A percentile compares a stretch with the other conserved stretches of the same genome.
Conservation (phyloP, 1,140 invertebrate species). For the Drosophila truncata region DNA sequence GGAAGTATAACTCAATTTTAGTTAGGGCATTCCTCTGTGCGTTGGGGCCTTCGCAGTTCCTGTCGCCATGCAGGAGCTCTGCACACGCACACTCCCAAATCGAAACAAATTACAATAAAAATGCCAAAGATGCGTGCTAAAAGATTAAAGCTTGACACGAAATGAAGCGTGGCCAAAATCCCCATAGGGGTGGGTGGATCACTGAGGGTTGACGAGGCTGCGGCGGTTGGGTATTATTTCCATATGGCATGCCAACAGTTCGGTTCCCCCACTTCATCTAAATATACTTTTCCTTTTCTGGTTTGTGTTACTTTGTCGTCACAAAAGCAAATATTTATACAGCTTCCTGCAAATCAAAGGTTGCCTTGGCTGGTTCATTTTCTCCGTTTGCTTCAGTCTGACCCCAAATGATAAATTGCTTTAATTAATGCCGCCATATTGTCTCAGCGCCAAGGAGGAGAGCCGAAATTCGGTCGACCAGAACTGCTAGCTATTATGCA, state of each 20-base stretch:
- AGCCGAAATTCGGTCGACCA: constrained; percentile 33
- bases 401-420: constrained; percentile 83
- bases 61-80: background rate
- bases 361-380: constrained; percentile 38
- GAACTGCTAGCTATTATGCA: constrained; percentile 65
- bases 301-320: constrained; percentile 47
- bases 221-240: constrained; percentile 49
- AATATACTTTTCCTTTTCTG: constrained; percentile 24
- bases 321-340: constrained; percentile 79
- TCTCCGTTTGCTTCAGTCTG: constrained; percentile 58
- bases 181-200: constrained; percentile 10
- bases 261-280: constrained; percentile 7
- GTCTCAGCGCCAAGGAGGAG: constrained; percentile 46
- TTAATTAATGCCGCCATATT: constrained; percentile 85
- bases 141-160: constrained; percentile 81
- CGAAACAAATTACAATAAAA: constrained; percentile 84
- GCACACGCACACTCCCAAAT: constrained; percentile 59
- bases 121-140: constrained; percentile 82
- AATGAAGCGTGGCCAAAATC: constrained; percentile 65
- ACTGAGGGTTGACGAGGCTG: constrained; percentile 4
- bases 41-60: background rate
- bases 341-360: constrained; percentile 79
- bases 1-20: constrained; percentile 21
- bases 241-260: constrained; percentile 63
- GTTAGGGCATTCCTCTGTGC: constrained; percentile 30